These are phyloP conservation scores for Syngnathus acus DNA, from an alignment of 2,797 vertebrate species.

Conservation along the genomic window DNA sequence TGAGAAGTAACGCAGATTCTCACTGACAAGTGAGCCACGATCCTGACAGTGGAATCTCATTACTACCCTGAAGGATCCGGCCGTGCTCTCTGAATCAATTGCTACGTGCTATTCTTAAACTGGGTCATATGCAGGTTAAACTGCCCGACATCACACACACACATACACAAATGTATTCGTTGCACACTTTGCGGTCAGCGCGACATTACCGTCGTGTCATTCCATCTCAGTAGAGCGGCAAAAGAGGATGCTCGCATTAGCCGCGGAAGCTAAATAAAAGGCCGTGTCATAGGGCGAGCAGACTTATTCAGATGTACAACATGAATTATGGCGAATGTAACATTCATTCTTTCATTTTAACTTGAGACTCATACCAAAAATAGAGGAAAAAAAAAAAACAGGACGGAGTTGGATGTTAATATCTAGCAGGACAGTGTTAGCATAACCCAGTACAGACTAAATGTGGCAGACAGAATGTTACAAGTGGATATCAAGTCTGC, in stretches of 20 bases:
- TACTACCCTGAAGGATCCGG: slow-evolving; percentile 25
- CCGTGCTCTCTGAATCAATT: slow-evolving; percentile 9
- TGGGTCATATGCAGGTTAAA: slow-evolving; percentile 39
- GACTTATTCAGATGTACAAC: neutral
- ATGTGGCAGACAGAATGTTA: neutral
- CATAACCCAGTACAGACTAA: too few species aligned
- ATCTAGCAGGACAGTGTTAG: too few species aligned
- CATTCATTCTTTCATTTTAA: neutral
- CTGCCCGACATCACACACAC: slow-evolving; percentile 23
- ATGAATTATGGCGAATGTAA: neutral
- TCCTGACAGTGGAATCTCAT: slow-evolving; percentile 14
- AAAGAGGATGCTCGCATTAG: slow-evolving; percentile 40
- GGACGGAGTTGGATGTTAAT: too few species aligned
- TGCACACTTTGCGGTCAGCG: slow-evolving; percentile 35
- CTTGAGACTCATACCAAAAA: neutral
- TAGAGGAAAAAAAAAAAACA: neutral
- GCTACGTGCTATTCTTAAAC: slow-evolving; percentile 21
- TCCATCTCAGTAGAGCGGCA: slow-evolving; percentile 31
- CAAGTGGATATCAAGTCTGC: neutral
- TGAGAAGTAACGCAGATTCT: neutral
- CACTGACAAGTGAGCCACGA: slow-evolving; percentile 14
- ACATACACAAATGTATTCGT: neutral
- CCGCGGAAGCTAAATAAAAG: slow-evolving; percentile 30
- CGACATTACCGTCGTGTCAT: slow-evolving; percentile 35
- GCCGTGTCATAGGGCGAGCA: neutral